A percentile compares a stretch with the other conserved stretches of the same genome.
Conservation (phyloP, 2,113 vertebrate genomes). For the Rhineura floridana region DNA sequence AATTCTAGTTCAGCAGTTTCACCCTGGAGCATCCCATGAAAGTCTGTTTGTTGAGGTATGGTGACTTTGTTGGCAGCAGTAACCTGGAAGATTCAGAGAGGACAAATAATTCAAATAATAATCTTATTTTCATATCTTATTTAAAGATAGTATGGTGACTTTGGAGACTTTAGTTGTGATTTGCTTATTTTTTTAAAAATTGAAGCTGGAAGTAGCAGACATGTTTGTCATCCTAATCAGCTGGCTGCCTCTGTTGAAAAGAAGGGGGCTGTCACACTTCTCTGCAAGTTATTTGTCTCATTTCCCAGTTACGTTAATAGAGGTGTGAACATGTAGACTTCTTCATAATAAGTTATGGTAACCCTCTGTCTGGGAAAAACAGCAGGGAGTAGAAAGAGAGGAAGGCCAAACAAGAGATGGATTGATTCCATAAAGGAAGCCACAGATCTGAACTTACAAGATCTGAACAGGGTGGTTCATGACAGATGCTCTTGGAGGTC, state of each 20-base stretch:
- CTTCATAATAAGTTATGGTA: neutral
- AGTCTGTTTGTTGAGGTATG: neutral
- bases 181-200: neutral
- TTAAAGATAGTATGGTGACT: neutral
- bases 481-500: no score
- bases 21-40: neutral
- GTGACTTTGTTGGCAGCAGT: neutral
- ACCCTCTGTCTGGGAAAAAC: no score
- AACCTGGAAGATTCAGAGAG: neutral
- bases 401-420: no score
- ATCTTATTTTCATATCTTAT: neutral
- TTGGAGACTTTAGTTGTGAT: neutral
- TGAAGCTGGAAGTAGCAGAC: neutral
- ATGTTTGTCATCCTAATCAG: neutral
- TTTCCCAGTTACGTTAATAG: neutral
- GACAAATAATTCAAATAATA: neutral
- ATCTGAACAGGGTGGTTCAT: no score
- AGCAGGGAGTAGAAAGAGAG: no score
- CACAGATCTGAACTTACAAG: no score
- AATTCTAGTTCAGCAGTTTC: neutral
- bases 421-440: no score
- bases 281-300: neutral
- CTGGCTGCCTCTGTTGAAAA: neutral
- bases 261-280: neutral
- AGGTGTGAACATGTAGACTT: neutral